Conservation (phyloP, 2,797 vertebrate genomes). For the Pangasius sanitwongsei region DNA sequence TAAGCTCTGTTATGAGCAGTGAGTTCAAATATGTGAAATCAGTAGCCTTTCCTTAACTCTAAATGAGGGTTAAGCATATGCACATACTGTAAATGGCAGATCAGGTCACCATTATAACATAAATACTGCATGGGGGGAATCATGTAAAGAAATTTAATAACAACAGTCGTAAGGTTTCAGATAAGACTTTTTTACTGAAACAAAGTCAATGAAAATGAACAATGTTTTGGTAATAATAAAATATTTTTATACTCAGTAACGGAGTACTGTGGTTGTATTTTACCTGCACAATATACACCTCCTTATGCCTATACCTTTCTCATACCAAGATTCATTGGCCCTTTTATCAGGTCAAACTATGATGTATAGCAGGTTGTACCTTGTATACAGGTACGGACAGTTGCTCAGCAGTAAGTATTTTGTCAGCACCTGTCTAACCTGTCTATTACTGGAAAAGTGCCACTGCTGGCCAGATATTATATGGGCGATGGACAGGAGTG, state of each 20-base stretch:
- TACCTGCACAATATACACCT: neutral
- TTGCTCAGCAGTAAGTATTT: neutral
- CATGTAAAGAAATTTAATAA: neutral
- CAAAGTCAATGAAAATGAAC: neutral
- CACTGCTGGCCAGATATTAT: neutral
- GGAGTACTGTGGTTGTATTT: neutral
- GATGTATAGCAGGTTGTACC: neutral
- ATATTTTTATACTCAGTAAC: neutral
- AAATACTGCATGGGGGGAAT: neutral
- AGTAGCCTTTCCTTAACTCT: neutral
- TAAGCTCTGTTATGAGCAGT: neutral
- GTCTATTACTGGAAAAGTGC: neutral
- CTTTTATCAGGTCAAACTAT: neutral
- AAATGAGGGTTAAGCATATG: neutral
- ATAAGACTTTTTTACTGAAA: neutral
- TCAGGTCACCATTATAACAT: neutral
- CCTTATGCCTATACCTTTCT: neutral
- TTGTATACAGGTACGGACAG: neutral
- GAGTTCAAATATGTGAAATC: neutral
- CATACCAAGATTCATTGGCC: neutral
- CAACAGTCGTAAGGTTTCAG: neutral
- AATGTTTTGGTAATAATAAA: constrained; percentile 22
- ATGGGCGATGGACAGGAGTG: neutral
- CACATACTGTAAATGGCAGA: neutral
- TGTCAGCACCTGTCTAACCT: neutral